Evolutionary conservation across 2,888 invertebrate species (phyloP).

Genomic region (Cryptophagus acutangulus): DNA sequence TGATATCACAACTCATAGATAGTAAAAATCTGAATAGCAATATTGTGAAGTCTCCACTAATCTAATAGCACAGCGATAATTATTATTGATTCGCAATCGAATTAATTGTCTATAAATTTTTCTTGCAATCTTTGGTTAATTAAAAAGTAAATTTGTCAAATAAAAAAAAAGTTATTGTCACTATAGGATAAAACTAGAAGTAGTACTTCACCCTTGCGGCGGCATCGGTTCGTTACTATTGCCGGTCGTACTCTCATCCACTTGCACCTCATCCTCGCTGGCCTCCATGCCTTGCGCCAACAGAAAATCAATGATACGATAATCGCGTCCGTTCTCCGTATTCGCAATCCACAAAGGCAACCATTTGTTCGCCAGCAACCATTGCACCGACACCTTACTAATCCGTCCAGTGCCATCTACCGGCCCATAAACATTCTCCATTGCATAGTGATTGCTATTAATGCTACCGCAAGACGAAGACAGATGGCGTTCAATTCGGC

Average conservation of each 20-base stretch:
- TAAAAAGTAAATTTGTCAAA: too few relatives aligned
- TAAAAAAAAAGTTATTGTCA: too few relatives aligned
- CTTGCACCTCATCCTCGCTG: constrained; percentile 30
- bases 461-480: constrained; percentile 63
- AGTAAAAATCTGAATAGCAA: too few relatives aligned
- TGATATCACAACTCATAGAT: too few relatives aligned
- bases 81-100: too few relatives aligned
- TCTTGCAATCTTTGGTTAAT: too few relatives aligned
- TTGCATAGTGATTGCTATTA: constrained; percentile 47
- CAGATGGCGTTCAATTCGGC: constrained; percentile 57
- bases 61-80: too few relatives aligned
- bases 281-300: constrained; percentile 39
- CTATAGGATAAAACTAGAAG: too few relatives aligned
- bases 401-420: constrained; percentile 48
- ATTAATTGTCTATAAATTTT: too few relatives aligned
- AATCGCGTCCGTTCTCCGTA: constrained; percentile 49
- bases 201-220: constrained; percentile 13
- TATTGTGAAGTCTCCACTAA: too few relatives aligned
- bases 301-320: constrained; percentile 43
- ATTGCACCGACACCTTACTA: constrained; percentile 59
- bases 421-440: constrained; percentile 46
- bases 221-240: constrained; percentile 7
- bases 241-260: constrained; percentile 14
- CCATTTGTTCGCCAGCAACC: constrained; percentile 65
- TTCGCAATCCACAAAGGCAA: constrained; percentile 58